Conservation (phyloP, 1,140 invertebrate species). For the Mylabris phalerata region DNA sequence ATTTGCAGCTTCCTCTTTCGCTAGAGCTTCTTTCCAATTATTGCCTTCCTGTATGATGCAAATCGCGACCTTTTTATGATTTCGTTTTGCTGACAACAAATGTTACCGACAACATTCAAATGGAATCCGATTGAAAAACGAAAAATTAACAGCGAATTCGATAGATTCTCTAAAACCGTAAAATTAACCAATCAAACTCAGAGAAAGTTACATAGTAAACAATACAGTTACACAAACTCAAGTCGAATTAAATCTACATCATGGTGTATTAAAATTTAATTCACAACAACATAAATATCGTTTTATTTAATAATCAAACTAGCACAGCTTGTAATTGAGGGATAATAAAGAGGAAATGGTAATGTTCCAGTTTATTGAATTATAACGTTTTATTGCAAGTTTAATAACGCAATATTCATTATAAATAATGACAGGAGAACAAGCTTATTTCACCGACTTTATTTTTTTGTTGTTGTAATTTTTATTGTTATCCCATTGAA, state of each 20-base stretch:
- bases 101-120: no score
- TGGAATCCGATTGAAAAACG: no score
- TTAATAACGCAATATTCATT: slow-evolving; percentile 8
- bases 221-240: no score
- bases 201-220: no score
- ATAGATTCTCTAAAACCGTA: no score
- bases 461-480: no score
- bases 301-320: slow-evolving; percentile 17
- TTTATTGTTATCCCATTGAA: no score
- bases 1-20: slow-evolving; percentile 17
- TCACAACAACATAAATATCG: slow-evolving; percentile 5
- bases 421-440: neutral
- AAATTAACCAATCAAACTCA: no score
- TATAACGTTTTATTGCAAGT: slow-evolving; percentile 10
- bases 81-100: neutral
- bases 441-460: no score
- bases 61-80: slow-evolving; percentile 11
- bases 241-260: neutral
- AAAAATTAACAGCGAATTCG: no score
- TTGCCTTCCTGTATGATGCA: slow-evolving; percentile 22
- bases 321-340: slow-evolving; percentile 15
- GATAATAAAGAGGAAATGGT: slow-evolving; percentile 14
- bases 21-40: slow-evolving; percentile 19
- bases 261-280: slow-evolving; percentile 12
- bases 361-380: slow-evolving; percentile 17